Evolutionary conservation across 2,113 vertebrate species (phyloP).

Genomic region (Beaufortia kweichowensis): DNA sequence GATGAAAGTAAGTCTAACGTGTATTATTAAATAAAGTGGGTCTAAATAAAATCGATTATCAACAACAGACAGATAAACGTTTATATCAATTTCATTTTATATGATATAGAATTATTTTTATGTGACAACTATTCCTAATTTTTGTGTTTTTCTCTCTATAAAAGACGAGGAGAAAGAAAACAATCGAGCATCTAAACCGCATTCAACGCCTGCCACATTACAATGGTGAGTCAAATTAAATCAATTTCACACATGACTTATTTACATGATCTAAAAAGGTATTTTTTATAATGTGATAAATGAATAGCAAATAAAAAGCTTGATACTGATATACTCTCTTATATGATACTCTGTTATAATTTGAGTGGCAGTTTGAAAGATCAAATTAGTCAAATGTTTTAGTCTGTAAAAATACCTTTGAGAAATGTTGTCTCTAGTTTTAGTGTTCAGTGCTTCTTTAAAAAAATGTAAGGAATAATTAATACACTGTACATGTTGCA

Average conservation of each 20-base stretch:
- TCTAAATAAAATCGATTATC: not conserved
- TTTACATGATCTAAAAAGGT: not conserved
- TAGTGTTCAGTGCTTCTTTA: not conserved
- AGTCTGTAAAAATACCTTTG: not conserved
- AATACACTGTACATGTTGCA: not conserved
- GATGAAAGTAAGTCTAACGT: slow-evolving; percentile 91
- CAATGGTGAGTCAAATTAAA: slow-evolving; percentile 87
- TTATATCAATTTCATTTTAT: not conserved
- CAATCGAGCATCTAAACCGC: slow-evolving; percentile 94
- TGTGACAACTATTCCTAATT: slow-evolving; percentile 1
- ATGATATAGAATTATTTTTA: slow-evolving; percentile 3
- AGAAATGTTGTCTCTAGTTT: not conserved
- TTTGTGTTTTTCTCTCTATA: slow-evolving; percentile 42
- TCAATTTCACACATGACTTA: slow-evolving; percentile 46
- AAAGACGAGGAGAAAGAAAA: slow-evolving; percentile 99
- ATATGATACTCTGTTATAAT: no score
- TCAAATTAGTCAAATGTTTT: not conserved
- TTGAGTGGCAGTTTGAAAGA: not conserved
- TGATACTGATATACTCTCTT: no score
- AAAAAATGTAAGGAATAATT: not conserved
- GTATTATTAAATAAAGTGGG: slow-evolving; percentile 27
- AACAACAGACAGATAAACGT: no score
- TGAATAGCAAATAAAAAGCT: no score
- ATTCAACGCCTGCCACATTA: slow-evolving; percentile 96
- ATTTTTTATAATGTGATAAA: no score